Evolutionary conservation across 2,888 invertebrate genomes (phyloP).

Genomic region (Mesorhabditis belari): DNA sequence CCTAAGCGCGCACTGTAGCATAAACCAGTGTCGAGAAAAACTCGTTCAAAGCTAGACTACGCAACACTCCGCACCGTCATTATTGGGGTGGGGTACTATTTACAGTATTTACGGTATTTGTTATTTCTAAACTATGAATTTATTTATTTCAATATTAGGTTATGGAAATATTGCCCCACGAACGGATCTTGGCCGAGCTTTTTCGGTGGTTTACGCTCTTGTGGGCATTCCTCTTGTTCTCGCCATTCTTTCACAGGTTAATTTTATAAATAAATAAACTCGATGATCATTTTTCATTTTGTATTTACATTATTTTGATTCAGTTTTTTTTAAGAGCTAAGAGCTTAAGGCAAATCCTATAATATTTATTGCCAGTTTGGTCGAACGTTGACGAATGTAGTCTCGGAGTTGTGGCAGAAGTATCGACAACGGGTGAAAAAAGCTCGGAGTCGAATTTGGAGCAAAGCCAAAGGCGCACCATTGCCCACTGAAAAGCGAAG

Average conservation of each 20-base stretch:
- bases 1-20: too few relatives aligned
- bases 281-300: too few relatives aligned
- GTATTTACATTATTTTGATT: too few relatives aligned
- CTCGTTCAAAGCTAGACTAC: too few relatives aligned
- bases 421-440: conserved; percentile 20
- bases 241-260: conserved; percentile 65
- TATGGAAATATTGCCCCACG: conserved; percentile 87
- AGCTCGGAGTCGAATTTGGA: conserved; percentile 6
- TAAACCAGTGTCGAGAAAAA: too few relatives aligned
- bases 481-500: not conserved
- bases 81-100: too few relatives aligned
- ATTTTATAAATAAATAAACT: not conserved
- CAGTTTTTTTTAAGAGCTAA: not conserved
- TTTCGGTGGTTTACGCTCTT: conserved; percentile 84
- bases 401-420: conserved; percentile 26
- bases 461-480: not conserved
- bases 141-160: conserved; percentile 12
- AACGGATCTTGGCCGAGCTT: conserved; percentile 73
- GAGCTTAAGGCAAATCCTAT: not conserved
- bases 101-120: too few relatives aligned
- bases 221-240: conserved; percentile 71
- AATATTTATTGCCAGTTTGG: conserved; percentile 69
- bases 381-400: conserved; percentile 61
- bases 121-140: not conserved
- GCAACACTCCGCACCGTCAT: too few relatives aligned